phyloP scores from a whole-genome alignment of 2,113 vertebrate genomes.

The Platichthys flesus region DNA sequence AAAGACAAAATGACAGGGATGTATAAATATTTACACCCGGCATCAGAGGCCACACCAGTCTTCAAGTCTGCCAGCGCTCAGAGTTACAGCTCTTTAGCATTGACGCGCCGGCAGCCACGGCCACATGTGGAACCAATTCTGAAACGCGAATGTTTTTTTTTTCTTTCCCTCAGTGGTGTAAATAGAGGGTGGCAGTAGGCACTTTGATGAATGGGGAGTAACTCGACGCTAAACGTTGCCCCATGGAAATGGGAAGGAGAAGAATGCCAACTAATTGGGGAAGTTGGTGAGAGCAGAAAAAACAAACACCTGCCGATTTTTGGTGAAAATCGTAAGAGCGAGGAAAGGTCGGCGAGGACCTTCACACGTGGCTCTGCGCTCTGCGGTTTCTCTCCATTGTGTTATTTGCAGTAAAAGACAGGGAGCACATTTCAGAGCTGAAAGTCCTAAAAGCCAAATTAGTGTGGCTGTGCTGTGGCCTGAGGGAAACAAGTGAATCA shows the following conservation, averaged over 20 bases:
- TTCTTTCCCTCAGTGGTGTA: constrained; percentile 42
- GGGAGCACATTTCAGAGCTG: constrained; percentile 39
- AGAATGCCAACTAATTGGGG: constrained; percentile 54
- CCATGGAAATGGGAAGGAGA: constrained; percentile 42
- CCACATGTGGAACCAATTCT: constrained; percentile 73
- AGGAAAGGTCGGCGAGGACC: constrained; percentile 29
- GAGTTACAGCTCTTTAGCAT: constrained; percentile 31
- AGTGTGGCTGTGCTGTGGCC: constrained; percentile 38
- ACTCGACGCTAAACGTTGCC: constrained; percentile 50
- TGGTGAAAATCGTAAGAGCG: constrained; percentile 33
- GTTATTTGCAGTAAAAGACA: constrained; percentile 44
- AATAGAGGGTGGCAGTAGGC: constrained; percentile 54
- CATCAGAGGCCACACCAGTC: constrained; percentile 60
- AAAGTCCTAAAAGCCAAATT: constrained; percentile 54
- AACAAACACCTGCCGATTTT: constrained; percentile 59
- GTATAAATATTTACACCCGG: constrained; percentile 74
- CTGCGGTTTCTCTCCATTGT: constrained; percentile 33
- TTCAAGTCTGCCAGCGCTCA: constrained; percentile 46
- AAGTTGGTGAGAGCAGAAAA: constrained; percentile 49
- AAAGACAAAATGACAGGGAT: constrained; percentile 70
- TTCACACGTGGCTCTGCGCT: not conserved
- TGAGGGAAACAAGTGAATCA: constrained; percentile 61
- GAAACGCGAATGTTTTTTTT: constrained; percentile 60
- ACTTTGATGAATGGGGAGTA: constrained; percentile 44
- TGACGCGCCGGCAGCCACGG: constrained; percentile 49